phyloP scores from a whole-genome alignment of 2,888 invertebrate species.

The Drosophila tanythrix region DNA sequence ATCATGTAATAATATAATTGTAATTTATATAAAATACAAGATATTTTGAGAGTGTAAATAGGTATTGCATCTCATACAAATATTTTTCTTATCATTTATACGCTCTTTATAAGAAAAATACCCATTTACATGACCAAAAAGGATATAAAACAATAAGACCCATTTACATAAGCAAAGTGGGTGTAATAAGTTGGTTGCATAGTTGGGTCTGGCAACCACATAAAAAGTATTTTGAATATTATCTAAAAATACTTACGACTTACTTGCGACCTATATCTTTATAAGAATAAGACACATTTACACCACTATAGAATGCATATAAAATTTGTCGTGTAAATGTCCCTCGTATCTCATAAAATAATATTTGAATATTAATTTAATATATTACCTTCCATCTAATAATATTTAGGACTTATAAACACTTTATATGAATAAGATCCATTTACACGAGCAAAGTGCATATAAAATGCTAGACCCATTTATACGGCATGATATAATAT shows the following conservation, averaged over 20 bases:
- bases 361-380: neutral
- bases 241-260: too few relatives aligned
- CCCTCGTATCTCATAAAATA: neutral
- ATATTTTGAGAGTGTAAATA: neutral
- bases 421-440: neutral
- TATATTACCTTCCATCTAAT: too few relatives aligned
- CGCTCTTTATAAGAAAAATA: neutral
- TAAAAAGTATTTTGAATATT: too few relatives aligned
- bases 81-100: neutral
- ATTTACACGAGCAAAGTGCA: neutral
- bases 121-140: neutral
- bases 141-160: neutral
- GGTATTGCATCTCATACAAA: neutral
- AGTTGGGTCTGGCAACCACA: neutral
- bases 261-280: neutral
- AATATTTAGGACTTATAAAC: too few relatives aligned
- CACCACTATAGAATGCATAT: neutral
- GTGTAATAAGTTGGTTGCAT: neutral
- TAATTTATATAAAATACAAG: neutral
- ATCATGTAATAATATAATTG: neutral
- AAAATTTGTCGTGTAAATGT: neutral
- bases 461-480: neutral
- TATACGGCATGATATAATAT: neutral
- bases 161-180: neutral
- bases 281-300: too few relatives aligned